A percentile compares a stretch with the other conserved stretches of the same genome.
phyloP scores from a whole-genome alignment of 2,888 invertebrate genomes.

The Candidula unifasciata region DNA sequence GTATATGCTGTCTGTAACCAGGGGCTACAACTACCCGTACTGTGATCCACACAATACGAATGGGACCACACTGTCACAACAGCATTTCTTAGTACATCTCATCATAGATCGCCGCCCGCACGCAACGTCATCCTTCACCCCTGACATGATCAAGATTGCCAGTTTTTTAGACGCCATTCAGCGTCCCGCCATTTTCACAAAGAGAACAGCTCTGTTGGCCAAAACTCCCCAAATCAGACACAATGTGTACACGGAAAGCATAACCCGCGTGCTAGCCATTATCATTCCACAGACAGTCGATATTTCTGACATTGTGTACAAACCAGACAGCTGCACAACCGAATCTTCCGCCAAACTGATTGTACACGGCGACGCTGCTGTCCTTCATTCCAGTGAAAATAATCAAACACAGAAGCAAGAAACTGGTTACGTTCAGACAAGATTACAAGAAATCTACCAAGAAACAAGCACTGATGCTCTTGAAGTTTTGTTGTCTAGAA shows the following conservation, averaged over 20 bases:
- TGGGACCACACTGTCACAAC: constrained; percentile 1
- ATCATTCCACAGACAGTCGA: background rate
- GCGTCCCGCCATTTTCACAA: constrained; percentile 42
- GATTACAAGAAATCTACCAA: background rate
- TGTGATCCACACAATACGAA: background rate
- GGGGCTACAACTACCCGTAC: constrained; percentile 9
- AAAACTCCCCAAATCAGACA: constrained; percentile 29
- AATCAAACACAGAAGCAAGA: background rate
- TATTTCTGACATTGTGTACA: background rate
- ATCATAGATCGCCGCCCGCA: background rate
- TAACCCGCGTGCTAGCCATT: constrained; percentile 4
- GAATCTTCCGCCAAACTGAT: background rate
- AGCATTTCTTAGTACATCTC: constrained; percentile 41
- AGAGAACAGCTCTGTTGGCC: constrained; percentile 27
- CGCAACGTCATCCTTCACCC: constrained; percentile 13
- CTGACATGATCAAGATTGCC: background rate
- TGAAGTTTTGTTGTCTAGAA: too few species aligned
- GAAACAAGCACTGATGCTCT: too few species aligned
- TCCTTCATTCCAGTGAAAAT: background rate
- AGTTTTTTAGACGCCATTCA: background rate
- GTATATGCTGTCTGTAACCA: constrained; percentile 26
- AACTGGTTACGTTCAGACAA: background rate
- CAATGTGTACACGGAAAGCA: constrained; percentile 28
- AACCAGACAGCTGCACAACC: background rate
- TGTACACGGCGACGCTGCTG: background rate